Evolutionary conservation across 2,888 invertebrate species (phyloP).

Genomic region (Protodeltote pygarga): DNA sequence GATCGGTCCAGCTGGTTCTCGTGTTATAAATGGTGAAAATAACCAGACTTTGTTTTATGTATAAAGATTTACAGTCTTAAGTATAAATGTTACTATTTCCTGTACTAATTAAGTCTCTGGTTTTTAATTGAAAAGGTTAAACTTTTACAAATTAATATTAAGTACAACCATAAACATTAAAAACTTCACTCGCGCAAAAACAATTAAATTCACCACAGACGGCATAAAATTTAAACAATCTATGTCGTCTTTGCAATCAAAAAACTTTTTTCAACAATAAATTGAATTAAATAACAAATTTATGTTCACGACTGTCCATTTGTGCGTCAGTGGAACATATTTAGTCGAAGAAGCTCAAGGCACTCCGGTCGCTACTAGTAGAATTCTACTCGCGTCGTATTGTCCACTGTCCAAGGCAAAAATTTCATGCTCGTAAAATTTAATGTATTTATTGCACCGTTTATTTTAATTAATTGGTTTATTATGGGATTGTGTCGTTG

Average conservation of each 20-base stretch:
- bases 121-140: no score
- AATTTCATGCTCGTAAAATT: conserved; percentile 34
- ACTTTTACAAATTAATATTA: no score
- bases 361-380: conserved; percentile 51
- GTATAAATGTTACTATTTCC: no score
- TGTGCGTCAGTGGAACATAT: conserved; percentile 51
- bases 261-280: not conserved
- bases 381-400: conserved; percentile 53
- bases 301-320: conserved; percentile 24
- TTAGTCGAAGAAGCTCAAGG: conserved; percentile 70
- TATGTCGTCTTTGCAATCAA: not conserved
- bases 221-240: not conserved
- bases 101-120: no score
- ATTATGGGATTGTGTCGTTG: conserved; percentile 25
- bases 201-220: no score
- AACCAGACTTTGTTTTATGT: no score
- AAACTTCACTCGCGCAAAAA: no score
- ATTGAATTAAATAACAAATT: conserved; percentile 22
- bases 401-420: conserved; percentile 42
- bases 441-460: conserved; percentile 24
- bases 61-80: no score
- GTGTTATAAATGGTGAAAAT: no score
- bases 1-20: no score
- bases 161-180: no score
- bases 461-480: conserved; percentile 37